Base-by-base conservation (phyloP, 2,888 invertebrate genomes). In the Dynastes grantii region DNA sequence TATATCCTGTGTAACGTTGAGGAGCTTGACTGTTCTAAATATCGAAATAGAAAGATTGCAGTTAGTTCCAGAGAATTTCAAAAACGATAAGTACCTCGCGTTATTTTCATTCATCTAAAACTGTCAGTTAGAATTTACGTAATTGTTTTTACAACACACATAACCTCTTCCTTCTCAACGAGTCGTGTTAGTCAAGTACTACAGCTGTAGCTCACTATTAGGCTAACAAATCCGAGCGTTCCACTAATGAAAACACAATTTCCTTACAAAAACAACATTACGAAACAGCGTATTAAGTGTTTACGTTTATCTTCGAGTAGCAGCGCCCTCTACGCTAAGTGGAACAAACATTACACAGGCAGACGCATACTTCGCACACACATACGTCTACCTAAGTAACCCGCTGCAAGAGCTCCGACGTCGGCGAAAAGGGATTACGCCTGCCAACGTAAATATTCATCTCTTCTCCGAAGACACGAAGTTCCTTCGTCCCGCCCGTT, bases 231-330 rank as follows among this genome's bases (percentile, higher is more conserved):
- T 58, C 73, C 58, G 13, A 4, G 22, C 51, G 58, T 40, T 58
- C 37, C 40, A 40, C 73, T 73, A 73, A 73, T 58, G 73, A 73
- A 73, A 73, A 73, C 58, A 58, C 73, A 73, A 73, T 73, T 73
- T 73, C 58, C 73, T 73, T 73, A 73, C 73, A 73, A 73, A 73
- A 73, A 73, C 73, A 73, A 5, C 58, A 45, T 51, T 37, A 37
- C 67, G 67, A 45, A 16, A n/a, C 45, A 32, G 29, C 22, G 73
- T 58, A 73, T 58, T 32, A 73, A 73, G 73, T 73, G 73, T 61
- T 58, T 71, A 16, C 71, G 73, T 73, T 73, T 73, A 73, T 73
- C 73, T 73, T 73, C 58, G 58, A 73, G 32, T 53, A 32, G 70
- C 53, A 53, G 55, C 37, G 55, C 37, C 9, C 55, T 58, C 55